phyloP scores from a whole-genome alignment of 2,113 vertebrate genomes.

The Rhizomys pruinosus region DNA sequence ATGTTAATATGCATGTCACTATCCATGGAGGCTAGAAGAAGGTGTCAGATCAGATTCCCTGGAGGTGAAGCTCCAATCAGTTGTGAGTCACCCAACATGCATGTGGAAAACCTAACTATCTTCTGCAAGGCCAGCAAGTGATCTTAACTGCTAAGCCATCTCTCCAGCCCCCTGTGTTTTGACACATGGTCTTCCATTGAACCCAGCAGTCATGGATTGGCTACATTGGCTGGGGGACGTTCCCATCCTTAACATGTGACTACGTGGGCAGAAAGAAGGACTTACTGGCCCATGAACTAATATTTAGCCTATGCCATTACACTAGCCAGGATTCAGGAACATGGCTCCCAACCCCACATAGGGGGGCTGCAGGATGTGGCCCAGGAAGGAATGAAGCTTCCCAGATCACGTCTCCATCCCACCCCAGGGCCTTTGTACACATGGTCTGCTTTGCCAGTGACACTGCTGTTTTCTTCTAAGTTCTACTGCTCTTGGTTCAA shows the following conservation, averaged over 20 bases:
- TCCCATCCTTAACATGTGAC: too few relatives aligned
- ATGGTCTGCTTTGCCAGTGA: accelerated
- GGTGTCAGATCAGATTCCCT: neutral
- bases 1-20: too few relatives aligned
- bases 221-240: neutral
- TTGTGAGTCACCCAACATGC: neutral
- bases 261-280: too few relatives aligned
- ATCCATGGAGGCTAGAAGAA: neutral
- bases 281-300: accelerated
- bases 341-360: accelerated
- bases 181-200: neutral
- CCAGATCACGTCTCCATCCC: accelerated
- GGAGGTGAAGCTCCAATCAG: neutral
- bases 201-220: too few relatives aligned
- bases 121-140: neutral
- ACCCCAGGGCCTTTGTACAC: neutral
- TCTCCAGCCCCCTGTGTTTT: neutral
- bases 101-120: too few relatives aligned
- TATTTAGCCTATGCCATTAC: accelerated
- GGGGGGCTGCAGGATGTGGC: neutral
- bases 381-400: accelerated
- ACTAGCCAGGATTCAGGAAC: neutral
- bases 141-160: neutral
- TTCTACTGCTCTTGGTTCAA: neutral
- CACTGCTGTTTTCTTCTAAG: neutral